Percentiles rank a stretch among this genome's conserved stretches.
These are phyloP conservation scores for Perognathus longimembris DNA, from an alignment of 2,113 vertebrate genomes.

Conservation along the genomic window DNA sequence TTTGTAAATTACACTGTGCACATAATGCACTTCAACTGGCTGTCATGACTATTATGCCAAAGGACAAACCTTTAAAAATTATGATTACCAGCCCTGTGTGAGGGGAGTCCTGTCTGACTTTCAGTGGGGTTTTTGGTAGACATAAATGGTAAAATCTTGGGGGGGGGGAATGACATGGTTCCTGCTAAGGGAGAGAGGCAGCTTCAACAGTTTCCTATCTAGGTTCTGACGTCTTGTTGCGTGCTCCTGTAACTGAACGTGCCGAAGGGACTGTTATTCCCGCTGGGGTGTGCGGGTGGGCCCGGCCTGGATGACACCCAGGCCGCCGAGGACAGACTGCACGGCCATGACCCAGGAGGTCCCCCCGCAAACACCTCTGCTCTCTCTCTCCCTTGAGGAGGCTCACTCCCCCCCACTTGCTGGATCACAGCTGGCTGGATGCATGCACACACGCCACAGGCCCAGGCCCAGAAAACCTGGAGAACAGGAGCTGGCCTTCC, in stretches of 20 bases:
- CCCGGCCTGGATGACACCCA: neutral
- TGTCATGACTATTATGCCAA: neutral
- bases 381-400: too few relatives aligned
- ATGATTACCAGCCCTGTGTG: neutral
- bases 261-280: neutral
- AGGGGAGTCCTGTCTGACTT: neutral
- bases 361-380: too few relatives aligned
- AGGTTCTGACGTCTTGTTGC: neutral
- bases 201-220: neutral
- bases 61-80: neutral
- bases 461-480: neutral
- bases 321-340: too few relatives aligned
- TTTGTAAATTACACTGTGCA: neutral
- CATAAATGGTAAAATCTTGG: neutral
- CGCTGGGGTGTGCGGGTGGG: neutral
- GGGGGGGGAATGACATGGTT: neutral
- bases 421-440: accelerated
- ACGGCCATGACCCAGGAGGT: too few relatives aligned
- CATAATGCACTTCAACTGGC: neutral
- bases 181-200: neutral
- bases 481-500: neutral
- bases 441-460: neutral
- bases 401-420: neutral
- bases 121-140: neutral
- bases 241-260: neutral